Conservation (phyloP, 2,113 vertebrate genomes). For the Sinosuthora webbiana region DNA sequence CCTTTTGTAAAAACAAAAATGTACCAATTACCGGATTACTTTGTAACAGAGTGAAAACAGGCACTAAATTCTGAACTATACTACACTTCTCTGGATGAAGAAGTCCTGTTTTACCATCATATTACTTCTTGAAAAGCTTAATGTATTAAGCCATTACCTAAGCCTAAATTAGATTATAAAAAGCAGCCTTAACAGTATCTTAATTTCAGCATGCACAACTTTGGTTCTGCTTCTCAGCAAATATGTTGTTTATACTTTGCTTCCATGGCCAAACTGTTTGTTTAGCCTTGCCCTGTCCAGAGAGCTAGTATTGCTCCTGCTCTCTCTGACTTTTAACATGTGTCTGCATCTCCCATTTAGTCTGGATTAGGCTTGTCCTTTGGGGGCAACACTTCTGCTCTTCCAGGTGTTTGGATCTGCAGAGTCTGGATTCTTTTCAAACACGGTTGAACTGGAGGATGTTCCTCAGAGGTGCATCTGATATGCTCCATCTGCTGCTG, state of each 20-base stretch:
- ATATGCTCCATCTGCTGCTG: background rate
- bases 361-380: background rate
- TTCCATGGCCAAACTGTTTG: background rate
- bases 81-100: background rate
- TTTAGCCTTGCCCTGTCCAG: background rate
- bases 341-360: background rate
- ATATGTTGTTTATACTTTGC: background rate
- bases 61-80: background rate
- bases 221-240: background rate
- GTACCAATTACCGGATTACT: background rate
- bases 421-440: background rate
- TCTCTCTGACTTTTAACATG: background rate
- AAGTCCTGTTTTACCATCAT: background rate
- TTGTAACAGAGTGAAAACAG: background rate
- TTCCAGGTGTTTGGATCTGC: background rate
- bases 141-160: background rate
- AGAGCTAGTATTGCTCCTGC: background rate
- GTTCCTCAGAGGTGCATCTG: background rate
- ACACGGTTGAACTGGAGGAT: background rate
- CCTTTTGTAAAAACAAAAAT: background rate
- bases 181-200: background rate
- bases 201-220: background rate
- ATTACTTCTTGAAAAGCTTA: background rate
- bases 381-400: background rate
- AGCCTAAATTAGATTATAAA: background rate